Conservation (phyloP, 2,113 vertebrate species). For the Mesocricetus auratus region DNA sequence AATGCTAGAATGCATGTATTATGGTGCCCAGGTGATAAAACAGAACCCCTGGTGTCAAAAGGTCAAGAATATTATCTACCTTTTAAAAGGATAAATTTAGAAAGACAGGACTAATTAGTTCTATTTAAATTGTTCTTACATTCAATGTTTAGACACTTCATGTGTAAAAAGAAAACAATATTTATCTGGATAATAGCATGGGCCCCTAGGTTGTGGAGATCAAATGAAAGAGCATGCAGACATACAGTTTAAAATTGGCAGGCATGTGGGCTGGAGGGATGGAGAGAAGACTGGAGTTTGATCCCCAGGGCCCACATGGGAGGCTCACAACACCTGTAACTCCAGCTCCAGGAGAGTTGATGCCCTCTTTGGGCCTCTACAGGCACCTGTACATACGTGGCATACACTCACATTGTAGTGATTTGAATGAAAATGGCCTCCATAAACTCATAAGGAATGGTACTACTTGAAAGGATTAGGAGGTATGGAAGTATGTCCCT, state of each 20-base stretch:
- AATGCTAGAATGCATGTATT: not conserved
- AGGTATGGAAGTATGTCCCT: not conserved
- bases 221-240: not conserved
- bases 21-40: not conserved
- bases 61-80: not conserved
- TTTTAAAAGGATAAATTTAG: slow-evolving; percentile 37
- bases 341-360: not conserved
- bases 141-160: not conserved
- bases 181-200: slow-evolving; percentile 5
- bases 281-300: not conserved
- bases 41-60: not conserved
- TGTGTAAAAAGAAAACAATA: slow-evolving; percentile 22
- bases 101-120: not conserved
- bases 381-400: not conserved
- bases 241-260: not conserved
- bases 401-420: not conserved
- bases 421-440: not conserved
- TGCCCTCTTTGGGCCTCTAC: not conserved
- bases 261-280: not conserved
- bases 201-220: not conserved
- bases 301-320: not conserved
- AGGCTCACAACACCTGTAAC: too few relatives aligned
- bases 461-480: not conserved
- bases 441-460: not conserved
- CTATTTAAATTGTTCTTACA: not conserved